Conservation (phyloP, 2,113 vertebrate species). For the Corvus hawaiiensis region DNA sequence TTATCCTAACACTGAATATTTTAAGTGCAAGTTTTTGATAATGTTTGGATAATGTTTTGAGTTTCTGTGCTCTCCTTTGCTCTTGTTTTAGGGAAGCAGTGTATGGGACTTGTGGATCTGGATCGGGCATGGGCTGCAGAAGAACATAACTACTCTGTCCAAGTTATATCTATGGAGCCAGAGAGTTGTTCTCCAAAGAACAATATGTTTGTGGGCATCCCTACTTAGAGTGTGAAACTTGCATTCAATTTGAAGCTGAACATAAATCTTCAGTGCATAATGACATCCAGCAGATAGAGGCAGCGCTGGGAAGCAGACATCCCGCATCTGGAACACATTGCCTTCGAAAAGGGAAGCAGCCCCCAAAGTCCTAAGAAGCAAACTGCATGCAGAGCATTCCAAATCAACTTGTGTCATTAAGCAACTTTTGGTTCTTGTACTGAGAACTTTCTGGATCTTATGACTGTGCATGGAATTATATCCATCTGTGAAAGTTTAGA, state of each 20-base stretch:
- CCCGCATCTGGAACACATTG: neutral
- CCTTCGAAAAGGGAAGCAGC: conserved; percentile 5
- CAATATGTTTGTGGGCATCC: conserved; percentile 89
- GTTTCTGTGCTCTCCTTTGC: neutral
- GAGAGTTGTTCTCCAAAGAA: conserved; percentile 97
- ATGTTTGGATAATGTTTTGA: neutral
- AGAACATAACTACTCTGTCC: conserved; percentile 79
- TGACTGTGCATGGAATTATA: neutral
- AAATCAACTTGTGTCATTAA: conserved; percentile 4
- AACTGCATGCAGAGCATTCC: neutral
- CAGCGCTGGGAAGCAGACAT: neutral
- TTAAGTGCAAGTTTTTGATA: neutral
- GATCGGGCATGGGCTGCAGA: conserved; percentile 91
- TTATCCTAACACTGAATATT: neutral
- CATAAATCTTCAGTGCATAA: neutral
- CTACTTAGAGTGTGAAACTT: conserved; percentile 24
- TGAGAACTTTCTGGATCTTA: neutral
- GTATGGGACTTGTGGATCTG: conserved; percentile 95
- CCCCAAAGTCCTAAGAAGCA: neutral
- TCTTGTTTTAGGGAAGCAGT: conserved; percentile 84
- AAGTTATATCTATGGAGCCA: conserved; percentile 93
- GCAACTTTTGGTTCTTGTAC: neutral
- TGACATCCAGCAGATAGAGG: conserved; percentile 10
- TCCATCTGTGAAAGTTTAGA: neutral
- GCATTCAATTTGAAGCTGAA: neutral